Evolutionary conservation across 1,140 invertebrate genomes (phyloP).

Genomic region (Odontomachus brunneus): DNA sequence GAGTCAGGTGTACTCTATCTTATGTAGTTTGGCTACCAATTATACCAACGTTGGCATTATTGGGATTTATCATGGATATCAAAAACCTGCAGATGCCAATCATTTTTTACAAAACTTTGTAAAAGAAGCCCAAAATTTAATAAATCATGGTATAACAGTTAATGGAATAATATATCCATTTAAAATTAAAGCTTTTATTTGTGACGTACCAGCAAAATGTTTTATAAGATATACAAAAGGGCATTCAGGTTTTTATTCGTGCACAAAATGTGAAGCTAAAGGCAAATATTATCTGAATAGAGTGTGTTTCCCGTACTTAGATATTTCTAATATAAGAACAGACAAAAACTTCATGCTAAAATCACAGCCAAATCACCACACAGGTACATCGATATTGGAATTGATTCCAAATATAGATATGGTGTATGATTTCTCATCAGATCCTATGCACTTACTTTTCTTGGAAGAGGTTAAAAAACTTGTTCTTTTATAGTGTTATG

Average conservation of each 20-base stretch:
- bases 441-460: conserved; percentile 29
- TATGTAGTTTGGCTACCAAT: not conserved
- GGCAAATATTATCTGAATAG: not conserved
- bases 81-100: conserved; percentile 4
- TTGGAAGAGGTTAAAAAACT: not conserved
- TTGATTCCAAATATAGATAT: conserved; percentile 28
- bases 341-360: conserved; percentile 9
- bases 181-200: conserved; percentile 40
- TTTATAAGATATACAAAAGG: conserved; percentile 21
- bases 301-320: not conserved
- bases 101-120: not conserved
- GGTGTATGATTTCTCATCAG: not conserved
- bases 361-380: conserved; percentile 11
- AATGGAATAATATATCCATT: conserved; percentile 3
- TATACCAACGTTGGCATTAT: not conserved
- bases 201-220: not conserved
- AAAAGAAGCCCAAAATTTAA: not conserved
- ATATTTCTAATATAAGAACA: not conserved
- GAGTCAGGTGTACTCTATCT: conserved; percentile 16
- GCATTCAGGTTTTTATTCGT: conserved; percentile 2
- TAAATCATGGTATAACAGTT: not conserved
- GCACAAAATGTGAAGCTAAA: conserved; percentile 1
- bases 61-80: conserved; percentile 10
- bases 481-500: not conserved
- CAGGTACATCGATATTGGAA: conserved; percentile 21